These are phyloP conservation scores for Orchesella cincta DNA, from an alignment of 1,140 invertebrate genomes.

Conservation along the genomic window DNA sequence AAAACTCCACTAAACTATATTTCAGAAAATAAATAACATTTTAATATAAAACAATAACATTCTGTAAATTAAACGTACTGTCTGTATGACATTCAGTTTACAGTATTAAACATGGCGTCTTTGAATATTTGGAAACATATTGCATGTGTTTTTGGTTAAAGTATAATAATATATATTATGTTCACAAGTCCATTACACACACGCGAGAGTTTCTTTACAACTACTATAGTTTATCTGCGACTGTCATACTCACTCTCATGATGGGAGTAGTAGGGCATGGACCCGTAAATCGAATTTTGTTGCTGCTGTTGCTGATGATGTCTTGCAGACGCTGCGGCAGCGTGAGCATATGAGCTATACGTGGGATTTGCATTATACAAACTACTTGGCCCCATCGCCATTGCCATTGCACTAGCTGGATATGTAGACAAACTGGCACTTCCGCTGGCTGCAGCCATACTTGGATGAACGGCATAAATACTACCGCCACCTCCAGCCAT, in stretches of 20 bases:
- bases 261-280: conserved; percentile 16
- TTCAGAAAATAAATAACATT: no score
- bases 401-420: neutral
- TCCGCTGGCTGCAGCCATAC: neutral
- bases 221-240: neutral
- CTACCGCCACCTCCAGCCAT: neutral
- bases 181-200: no score
- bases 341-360: neutral
- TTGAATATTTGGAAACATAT: no score
- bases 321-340: neutral
- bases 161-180: no score
- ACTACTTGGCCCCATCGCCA: neutral
- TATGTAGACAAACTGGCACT: conserved; percentile 20
- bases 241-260: conserved; percentile 18
- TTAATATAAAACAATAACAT: no score
- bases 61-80: no score
- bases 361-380: conserved; percentile 23
- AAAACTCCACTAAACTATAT: no score
- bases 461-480: conserved; percentile 12
- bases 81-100: no score
- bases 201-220: no score
- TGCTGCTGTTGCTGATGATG: neutral
- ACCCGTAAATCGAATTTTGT: conserved; percentile 2
- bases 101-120: no score
- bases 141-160: no score